Percentiles rank a stretch among this genome's conserved stretches.
Evolutionary conservation across 1,140 invertebrate species (phyloP).

Genomic region (Potamilus streckersoni): DNA sequence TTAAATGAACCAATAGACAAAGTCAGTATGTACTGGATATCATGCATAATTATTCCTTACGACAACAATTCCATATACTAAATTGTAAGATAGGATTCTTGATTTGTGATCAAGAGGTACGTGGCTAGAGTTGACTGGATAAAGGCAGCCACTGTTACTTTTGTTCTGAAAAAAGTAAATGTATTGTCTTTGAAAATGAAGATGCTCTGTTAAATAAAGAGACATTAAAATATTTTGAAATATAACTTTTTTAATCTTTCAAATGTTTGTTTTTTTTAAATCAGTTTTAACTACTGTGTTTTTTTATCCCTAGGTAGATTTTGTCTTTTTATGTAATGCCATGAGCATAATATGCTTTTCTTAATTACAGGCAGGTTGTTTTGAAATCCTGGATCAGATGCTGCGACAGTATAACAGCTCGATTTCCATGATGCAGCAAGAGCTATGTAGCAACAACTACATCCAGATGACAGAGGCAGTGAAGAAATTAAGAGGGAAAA

Average conservation of each 20-base stretch:
- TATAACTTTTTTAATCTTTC: too few relatives aligned
- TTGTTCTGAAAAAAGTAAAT: background rate
- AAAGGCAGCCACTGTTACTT: background rate
- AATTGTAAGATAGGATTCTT: too few relatives aligned
- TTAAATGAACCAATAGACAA: too few relatives aligned
- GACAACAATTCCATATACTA: too few relatives aligned
- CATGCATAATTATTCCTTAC: too few relatives aligned
- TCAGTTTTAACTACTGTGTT: too few relatives aligned
- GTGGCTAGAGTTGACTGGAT: background rate
- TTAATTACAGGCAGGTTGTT: conserved; percentile 18
- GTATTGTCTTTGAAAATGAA: background rate
- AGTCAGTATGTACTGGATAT: too few relatives aligned
- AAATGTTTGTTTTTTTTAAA: too few relatives aligned
- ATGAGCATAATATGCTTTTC: background rate
- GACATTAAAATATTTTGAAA: background rate
- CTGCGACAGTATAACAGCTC: conserved; percentile 1
- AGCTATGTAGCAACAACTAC: conserved; percentile 28
- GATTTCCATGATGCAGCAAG: conserved; percentile 2
- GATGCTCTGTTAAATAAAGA: background rate
- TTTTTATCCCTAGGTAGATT: too few relatives aligned
- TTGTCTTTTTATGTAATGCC: background rate
- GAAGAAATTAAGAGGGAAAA: conserved; percentile 1
- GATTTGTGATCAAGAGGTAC: too few relatives aligned
- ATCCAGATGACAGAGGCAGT: conserved; percentile 17
- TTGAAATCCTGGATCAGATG: conserved; percentile 4